phyloP scores from a whole-genome alignment of 2,888 invertebrate species.

The Ommatoiulus sabulosus region DNA sequence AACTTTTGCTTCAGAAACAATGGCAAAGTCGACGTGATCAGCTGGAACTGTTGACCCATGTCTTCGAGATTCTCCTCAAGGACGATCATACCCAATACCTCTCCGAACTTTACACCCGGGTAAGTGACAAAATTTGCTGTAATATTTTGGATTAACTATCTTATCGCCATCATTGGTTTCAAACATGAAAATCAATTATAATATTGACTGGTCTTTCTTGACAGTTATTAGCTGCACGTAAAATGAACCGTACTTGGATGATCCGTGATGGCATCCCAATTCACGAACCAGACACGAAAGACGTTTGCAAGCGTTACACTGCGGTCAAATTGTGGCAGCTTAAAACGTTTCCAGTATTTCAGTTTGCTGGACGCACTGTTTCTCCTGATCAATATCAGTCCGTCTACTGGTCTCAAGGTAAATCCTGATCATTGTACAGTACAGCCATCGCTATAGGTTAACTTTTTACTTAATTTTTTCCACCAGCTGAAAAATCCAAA shows the following conservation, averaged over 20 bases:
- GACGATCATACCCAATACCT: constrained; percentile 54
- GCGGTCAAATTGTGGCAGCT: constrained; percentile 55
- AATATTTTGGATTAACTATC: background rate
- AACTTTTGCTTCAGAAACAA: constrained; percentile 12
- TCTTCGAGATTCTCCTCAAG: background rate
- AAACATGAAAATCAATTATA: background rate
- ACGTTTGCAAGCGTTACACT: constrained; percentile 52
- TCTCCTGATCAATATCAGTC: constrained; percentile 54
- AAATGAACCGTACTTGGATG: constrained; percentile 51
- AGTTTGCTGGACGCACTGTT: constrained; percentile 47
- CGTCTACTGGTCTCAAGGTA: constrained; percentile 54
- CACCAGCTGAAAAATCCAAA: too few species aligned
- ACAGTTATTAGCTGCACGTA: constrained; percentile 35
- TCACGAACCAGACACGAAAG: constrained; percentile 51
- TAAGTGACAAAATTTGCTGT: background rate
- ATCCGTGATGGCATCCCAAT: constrained; percentile 51
- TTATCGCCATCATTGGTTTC: background rate
- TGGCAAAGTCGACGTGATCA: constrained; percentile 45
- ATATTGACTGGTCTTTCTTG: constrained; percentile 4
- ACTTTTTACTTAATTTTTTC: too few species aligned
- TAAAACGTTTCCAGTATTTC: constrained; percentile 37
- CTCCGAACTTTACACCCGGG: constrained; percentile 51
- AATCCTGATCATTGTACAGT: too few species aligned
- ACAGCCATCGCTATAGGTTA: too few species aligned
- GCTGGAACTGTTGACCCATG: background rate